Percentiles rank a stretch among this genome's conserved stretches.
phyloP scores from a whole-genome alignment of 2,113 vertebrate genomes.

The Rhinopomastus cyanomelas region DNA sequence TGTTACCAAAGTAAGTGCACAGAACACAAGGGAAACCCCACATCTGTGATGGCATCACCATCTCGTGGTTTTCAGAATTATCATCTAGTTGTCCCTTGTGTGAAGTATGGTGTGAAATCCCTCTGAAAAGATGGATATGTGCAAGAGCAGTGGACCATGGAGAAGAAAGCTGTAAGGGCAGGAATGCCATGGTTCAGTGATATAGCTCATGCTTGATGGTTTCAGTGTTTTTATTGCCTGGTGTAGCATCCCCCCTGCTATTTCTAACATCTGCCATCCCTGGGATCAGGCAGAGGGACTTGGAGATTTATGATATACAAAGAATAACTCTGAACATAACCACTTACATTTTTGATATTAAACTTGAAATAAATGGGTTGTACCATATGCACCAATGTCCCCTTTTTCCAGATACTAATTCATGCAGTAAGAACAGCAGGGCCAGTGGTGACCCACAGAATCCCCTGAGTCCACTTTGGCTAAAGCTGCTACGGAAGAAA shows the following conservation, averaged over 20 bases:
- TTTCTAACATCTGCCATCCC: not conserved
- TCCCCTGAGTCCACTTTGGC: not conserved
- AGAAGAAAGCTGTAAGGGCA: not conserved
- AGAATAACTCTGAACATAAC: not conserved
- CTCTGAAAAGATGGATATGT: not conserved
- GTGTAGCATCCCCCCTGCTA: not conserved
- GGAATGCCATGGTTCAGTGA: accelerated
- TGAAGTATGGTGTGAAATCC: not conserved
- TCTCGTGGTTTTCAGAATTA: not conserved
- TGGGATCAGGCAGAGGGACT: not conserved
- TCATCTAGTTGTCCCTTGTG: not conserved
- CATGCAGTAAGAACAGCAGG: not conserved
- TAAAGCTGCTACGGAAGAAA: not conserved
- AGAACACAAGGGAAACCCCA: not conserved
- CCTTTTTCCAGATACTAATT: not conserved
- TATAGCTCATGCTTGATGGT: not conserved
- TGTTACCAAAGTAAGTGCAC: not conserved
- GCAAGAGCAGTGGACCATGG: not conserved
- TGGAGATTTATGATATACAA: not conserved
- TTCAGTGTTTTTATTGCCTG: not conserved
- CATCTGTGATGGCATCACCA: accelerated
- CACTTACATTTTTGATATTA: not conserved
- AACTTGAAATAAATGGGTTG: not conserved
- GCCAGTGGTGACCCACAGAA: not conserved
- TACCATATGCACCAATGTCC: not conserved